These are phyloP conservation scores for Globodera ellingtonae DNA, from an alignment of 1,140 invertebrate species.

Conservation along the genomic window DNA sequence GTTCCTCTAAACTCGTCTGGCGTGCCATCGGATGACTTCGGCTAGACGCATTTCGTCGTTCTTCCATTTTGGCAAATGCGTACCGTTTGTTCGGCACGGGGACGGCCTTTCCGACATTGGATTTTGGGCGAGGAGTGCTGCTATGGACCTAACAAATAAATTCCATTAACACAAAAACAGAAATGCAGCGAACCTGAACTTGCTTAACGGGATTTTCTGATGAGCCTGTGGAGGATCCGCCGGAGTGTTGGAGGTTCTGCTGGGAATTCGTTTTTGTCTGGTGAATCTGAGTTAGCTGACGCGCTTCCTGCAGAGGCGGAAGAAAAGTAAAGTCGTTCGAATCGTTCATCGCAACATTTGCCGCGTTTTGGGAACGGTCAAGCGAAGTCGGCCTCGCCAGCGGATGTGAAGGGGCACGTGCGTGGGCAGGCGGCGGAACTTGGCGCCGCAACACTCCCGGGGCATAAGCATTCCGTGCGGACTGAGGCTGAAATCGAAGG, in stretches of 20 bases:
- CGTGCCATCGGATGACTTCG: conserved; percentile 13
- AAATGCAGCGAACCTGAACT: conserved; percentile 56
- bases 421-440: conserved; percentile 11
- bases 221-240: conserved; percentile 34
- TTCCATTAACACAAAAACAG: background rate
- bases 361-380: conserved; percentile 21
- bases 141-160: conserved; percentile 31
- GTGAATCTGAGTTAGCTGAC: conserved; percentile 18
- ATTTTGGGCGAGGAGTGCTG: conserved; percentile 16
- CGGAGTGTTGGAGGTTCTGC: conserved; percentile 45
- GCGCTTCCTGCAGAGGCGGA: conserved; percentile 49
- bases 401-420: conserved; percentile 2
- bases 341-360: conserved; percentile 48
- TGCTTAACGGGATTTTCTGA: conserved; percentile 57
- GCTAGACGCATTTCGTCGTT: conserved; percentile 39
- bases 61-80: conserved; percentile 59
- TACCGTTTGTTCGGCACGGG: conserved; percentile 63
- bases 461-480: conserved; percentile 1
- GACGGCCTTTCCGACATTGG: conserved; percentile 51
- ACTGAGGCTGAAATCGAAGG: conserved; percentile 4
- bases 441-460: conserved; percentile 19
- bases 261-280: conserved; percentile 39
- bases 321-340: conserved; percentile 62
- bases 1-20: conserved; percentile 13
- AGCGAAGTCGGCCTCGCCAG: background rate